A percentile compares a stretch with the other conserved stretches of the same genome.
Evolutionary conservation across 1,140 invertebrate genomes (phyloP).

Genomic region (Cydia pomonella): DNA sequence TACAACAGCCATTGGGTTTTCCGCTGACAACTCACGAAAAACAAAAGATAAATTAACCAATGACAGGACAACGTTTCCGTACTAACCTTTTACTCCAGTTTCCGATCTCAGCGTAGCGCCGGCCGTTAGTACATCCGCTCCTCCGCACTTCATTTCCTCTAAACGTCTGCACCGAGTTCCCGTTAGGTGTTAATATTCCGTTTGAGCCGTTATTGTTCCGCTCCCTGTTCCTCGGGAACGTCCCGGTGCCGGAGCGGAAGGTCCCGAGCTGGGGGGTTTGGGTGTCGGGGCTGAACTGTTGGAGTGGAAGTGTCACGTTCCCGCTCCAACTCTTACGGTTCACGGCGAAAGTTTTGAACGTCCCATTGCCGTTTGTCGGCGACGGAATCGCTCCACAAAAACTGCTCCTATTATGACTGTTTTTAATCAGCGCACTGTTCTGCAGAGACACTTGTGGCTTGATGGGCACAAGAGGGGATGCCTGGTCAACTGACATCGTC

Average conservation of each 20-base stretch:
- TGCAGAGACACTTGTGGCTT: conserved; percentile 77
- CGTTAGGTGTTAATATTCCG: conserved; percentile 80
- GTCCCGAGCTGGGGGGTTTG: conserved; percentile 71
- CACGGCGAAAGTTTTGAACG: conserved; percentile 75
- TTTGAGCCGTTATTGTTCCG: conserved; percentile 72
- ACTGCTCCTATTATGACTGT: conserved; percentile 77
- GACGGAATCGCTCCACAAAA: conserved; percentile 76
- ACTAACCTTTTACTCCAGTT: conserved; percentile 80
- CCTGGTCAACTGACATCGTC: conserved; percentile 79
- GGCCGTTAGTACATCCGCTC: conserved; percentile 75
- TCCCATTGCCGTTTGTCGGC: conserved; percentile 66
- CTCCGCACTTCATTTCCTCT: conserved; percentile 79
- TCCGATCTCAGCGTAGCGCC: conserved; percentile 80
- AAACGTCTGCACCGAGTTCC: conserved; percentile 72
- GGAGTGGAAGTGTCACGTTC: conserved; percentile 77
- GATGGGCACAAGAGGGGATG: conserved; percentile 78
- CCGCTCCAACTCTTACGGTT: conserved; percentile 81
- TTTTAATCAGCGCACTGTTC: conserved; percentile 78
- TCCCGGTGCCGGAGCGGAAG: conserved; percentile 76
- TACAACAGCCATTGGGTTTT: neutral
- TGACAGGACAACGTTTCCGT: conserved; percentile 24
- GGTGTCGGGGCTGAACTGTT: conserved; percentile 64
- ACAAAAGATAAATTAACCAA: neutral
- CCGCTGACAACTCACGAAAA: neutral
- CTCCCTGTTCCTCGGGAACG: conserved; percentile 74